Evolutionary conservation across 2,888 invertebrate species (phyloP).

Genomic region (Antheraea yamamai): DNA sequence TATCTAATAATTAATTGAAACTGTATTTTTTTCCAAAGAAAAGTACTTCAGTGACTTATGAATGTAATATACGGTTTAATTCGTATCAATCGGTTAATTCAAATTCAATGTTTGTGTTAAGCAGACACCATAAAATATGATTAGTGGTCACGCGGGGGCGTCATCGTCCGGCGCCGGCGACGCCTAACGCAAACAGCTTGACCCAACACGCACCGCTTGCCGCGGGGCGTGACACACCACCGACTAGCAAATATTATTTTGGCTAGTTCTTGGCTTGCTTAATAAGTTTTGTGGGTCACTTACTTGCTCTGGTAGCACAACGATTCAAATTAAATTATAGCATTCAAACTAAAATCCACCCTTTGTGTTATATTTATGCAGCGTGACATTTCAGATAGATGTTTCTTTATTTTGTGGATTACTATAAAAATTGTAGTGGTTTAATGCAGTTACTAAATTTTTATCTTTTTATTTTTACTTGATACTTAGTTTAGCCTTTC

Average conservation of each 20-base stretch:
- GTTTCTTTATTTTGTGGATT: too few species aligned
- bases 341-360: too few species aligned
- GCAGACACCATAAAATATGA: slow-evolving; percentile 75
- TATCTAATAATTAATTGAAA: background rate
- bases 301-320: background rate
- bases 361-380: too few species aligned
- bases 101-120: slow-evolving; percentile 66
- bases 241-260: slow-evolving; percentile 59
- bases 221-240: slow-evolving; percentile 41
- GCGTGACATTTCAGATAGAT: too few species aligned
- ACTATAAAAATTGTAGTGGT: background rate
- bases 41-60: slow-evolving; percentile 2
- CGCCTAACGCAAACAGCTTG: slow-evolving; percentile 63
- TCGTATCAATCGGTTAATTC: slow-evolving; percentile 63
- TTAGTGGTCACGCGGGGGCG: slow-evolving; percentile 66
- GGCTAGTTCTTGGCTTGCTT: slow-evolving; percentile 37
- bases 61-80: slow-evolving; percentile 29
- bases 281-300: background rate
- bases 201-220: slow-evolving; percentile 52
- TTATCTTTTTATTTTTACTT: background rate
- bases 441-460: background rate
- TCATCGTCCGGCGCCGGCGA: slow-evolving; percentile 48
- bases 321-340: too few species aligned
- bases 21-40: background rate
- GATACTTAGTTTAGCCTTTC: background rate